Percentiles rank a stretch among this genome's conserved stretches.
These are phyloP conservation scores for Dasyornis broadbenti DNA, from an alignment of 2,113 vertebrate genomes.

Conservation along the genomic window DNA sequence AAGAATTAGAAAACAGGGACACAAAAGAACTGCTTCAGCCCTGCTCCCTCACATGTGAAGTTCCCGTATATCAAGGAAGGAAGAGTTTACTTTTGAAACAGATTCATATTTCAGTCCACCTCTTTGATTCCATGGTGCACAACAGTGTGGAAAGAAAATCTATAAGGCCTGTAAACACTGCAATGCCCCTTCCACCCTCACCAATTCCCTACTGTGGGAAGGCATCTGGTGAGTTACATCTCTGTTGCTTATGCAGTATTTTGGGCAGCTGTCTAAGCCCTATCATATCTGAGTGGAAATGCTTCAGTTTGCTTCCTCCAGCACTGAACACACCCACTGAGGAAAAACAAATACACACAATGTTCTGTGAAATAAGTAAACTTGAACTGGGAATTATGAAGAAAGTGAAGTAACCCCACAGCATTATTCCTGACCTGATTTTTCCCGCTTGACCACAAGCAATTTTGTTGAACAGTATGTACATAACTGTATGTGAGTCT, in stretches of 20 bases:
- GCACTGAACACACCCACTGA: neutral
- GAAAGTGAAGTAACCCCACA: neutral
- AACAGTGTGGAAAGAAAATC: neutral
- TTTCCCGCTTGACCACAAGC: neutral
- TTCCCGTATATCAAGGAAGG: neutral
- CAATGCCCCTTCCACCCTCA: neutral
- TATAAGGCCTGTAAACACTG: neutral
- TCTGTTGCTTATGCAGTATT: neutral
- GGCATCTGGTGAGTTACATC: neutral
- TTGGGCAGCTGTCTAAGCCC: neutral
- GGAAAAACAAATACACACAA: neutral
- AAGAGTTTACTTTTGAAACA: neutral
- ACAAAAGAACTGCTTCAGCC: slow-evolving; percentile 14
- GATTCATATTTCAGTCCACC: neutral
- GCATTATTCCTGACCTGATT: neutral
- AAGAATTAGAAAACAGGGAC: slow-evolving; percentile 4
- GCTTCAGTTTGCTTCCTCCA: neutral
- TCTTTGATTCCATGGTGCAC: neutral
- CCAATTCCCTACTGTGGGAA: neutral
- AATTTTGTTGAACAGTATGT: neutral
- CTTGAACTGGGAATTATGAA: neutral
- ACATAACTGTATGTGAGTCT: neutral
- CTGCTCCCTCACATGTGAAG: neutral
- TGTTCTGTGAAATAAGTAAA: neutral
- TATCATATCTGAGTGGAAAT: neutral